These are phyloP conservation scores for Aythya baeri DNA, from an alignment of 2,113 vertebrate genomes.

Conservation along the genomic window DNA sequence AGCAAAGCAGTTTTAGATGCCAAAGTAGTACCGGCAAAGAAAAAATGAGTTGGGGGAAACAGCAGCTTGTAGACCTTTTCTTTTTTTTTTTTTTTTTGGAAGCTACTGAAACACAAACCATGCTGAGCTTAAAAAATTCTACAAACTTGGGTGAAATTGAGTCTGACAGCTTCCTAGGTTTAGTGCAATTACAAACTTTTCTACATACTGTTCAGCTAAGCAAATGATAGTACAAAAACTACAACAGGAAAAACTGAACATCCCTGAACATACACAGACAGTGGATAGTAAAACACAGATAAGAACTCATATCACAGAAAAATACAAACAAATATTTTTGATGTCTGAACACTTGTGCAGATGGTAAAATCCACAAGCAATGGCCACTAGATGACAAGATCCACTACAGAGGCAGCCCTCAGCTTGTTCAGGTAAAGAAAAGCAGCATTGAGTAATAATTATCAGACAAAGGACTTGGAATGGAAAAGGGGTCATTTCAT, in stretches of 20 bases:
- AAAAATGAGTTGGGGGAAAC: not conserved
- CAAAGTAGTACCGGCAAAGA: not conserved
- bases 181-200: not conserved
- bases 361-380: not conserved
- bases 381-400: not conserved
- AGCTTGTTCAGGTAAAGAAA: not conserved
- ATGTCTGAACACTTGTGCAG: rapidly evolving
- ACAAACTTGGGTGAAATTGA: not conserved
- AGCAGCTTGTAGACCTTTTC: not conserved
- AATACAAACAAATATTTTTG: not conserved
- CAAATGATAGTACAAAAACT: not conserved
- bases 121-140: not conserved
- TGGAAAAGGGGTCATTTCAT: not conserved
- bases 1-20: not conserved
- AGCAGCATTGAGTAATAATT: not conserved
- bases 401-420: not conserved
- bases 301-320: not conserved
- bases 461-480: not conserved
- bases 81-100: not conserved
- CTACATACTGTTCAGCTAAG: not conserved
- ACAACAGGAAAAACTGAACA: not conserved
- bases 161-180: not conserved
- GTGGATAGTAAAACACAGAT: not conserved
- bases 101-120: not conserved
- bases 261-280: not conserved